Evolutionary conservation across 2,797 vertebrate genomes (phyloP).

Genomic region (Gorsachius magnificus): DNA sequence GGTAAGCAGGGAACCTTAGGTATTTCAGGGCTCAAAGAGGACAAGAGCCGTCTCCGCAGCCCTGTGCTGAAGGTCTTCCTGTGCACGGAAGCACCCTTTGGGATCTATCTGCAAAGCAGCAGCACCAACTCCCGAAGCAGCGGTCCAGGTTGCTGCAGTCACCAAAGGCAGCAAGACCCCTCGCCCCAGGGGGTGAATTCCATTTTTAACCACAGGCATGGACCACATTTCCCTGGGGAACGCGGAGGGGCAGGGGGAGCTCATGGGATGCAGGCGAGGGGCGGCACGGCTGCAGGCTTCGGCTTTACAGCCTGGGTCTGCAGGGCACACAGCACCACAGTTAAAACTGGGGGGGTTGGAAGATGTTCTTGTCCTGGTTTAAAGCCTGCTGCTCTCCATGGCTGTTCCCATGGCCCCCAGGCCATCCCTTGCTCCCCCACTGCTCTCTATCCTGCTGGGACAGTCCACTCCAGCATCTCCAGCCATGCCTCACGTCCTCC

Average conservation of each 20-base stretch:
- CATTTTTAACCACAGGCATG: neutral
- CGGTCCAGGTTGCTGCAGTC: rapidly evolving
- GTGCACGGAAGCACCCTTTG: rapidly evolving
- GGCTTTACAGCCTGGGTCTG: neutral
- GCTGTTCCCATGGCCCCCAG: neutral
- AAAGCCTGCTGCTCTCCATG: neutral
- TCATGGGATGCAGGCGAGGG: rapidly evolving
- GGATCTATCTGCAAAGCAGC: neutral
- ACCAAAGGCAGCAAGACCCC: neutral
- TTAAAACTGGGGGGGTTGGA: neutral
- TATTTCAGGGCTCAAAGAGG: neutral
- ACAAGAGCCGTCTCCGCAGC: neutral
- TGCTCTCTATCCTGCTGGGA: neutral
- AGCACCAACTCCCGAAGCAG: neutral
- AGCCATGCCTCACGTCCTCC: neutral
- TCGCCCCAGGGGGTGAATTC: neutral
- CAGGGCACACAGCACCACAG: rapidly evolving
- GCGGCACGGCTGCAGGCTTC: neutral
- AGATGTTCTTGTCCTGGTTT: neutral
- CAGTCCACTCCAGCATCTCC: neutral
- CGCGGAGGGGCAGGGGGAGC: rapidly evolving
- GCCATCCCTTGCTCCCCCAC: neutral
- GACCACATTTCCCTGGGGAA: no score
- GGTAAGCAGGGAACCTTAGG: neutral
- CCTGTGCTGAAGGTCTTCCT: neutral